phyloP scores from a whole-genome alignment of 1,140 invertebrate genomes.

The Ctenoplectra terminalis region DNA sequence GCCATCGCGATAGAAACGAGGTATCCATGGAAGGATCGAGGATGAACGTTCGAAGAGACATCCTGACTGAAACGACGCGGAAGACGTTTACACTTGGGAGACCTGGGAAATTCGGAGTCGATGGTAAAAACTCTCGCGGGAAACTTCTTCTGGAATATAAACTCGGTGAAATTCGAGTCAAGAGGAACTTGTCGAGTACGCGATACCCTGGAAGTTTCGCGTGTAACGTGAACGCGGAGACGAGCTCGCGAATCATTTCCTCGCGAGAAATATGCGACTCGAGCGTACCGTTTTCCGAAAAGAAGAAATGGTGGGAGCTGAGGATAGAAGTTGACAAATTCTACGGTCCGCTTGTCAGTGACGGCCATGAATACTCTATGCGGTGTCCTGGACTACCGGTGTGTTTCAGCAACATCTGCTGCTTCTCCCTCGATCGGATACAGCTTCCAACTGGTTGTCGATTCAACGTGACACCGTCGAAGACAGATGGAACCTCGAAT shows the following conservation, averaged over 20 bases:
- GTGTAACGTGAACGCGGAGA: too few species aligned
- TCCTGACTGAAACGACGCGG: background rate
- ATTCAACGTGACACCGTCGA: conserved; percentile 18
- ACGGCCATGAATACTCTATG: conserved; percentile 14
- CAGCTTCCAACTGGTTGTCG: conserved; percentile 14
- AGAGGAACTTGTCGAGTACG: background rate
- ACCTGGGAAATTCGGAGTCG: background rate
- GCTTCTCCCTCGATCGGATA: background rate
- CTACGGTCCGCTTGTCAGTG: background rate
- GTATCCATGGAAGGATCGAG: background rate
- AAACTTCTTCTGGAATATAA: background rate
- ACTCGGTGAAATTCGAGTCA: background rate
- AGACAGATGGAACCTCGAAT: conserved; percentile 3
- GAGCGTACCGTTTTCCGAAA: background rate
- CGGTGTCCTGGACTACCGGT: background rate
- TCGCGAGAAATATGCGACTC: background rate
- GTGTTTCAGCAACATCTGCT: conserved; percentile 18
- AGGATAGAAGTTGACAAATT: background rate
- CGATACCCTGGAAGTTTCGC: too few species aligned
- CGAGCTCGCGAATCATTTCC: background rate
- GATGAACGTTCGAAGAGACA: background rate
- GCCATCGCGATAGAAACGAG: background rate
- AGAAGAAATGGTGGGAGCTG: background rate
- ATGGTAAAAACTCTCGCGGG: background rate
- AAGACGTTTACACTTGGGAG: background rate